These are phyloP conservation scores for Anastatus disparis DNA, from an alignment of 1,140 invertebrate genomes.

Conservation along the genomic window DNA sequence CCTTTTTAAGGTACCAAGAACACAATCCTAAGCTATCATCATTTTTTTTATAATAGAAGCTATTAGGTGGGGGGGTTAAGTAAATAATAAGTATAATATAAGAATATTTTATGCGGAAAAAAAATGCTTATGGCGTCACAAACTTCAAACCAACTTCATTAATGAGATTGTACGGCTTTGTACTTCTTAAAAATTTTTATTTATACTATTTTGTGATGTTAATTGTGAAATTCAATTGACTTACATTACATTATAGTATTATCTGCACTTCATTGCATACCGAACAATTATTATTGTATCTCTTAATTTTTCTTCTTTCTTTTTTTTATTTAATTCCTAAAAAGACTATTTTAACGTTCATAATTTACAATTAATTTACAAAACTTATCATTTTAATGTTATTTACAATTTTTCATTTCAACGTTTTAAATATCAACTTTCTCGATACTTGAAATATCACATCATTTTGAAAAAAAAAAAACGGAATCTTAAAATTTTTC, in stretches of 20 bases:
- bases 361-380: conserved; percentile 23
- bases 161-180: background rate
- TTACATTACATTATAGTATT: background rate
- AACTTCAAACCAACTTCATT: too few relatives aligned
- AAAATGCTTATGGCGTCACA: too few relatives aligned
- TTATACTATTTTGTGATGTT: conserved; percentile 24
- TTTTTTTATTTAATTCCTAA: conserved; percentile 2
- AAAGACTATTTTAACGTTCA: too few relatives aligned
- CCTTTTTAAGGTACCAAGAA: conserved; percentile 22
- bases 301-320: too few relatives aligned
- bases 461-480: conserved; percentile 5
- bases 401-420: conserved; percentile 16
- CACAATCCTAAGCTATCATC: conserved; percentile 15
- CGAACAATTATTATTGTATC: background rate
- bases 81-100: too few relatives aligned
- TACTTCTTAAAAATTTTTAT: conserved; percentile 23
- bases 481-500: conserved; percentile 6
- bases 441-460: conserved; percentile 19
- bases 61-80: too few relatives aligned
- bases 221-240: conserved; percentile 20
- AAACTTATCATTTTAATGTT: conserved; percentile 22
- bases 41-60: background rate
- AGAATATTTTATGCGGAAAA: too few relatives aligned
- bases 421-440: background rate
- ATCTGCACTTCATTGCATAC: background rate